Evolutionary conservation across 2,797 vertebrate species (phyloP), one percentile per base, ranked within the genome.

Genomic region (Lagocephalus sceleratus): DNA sequence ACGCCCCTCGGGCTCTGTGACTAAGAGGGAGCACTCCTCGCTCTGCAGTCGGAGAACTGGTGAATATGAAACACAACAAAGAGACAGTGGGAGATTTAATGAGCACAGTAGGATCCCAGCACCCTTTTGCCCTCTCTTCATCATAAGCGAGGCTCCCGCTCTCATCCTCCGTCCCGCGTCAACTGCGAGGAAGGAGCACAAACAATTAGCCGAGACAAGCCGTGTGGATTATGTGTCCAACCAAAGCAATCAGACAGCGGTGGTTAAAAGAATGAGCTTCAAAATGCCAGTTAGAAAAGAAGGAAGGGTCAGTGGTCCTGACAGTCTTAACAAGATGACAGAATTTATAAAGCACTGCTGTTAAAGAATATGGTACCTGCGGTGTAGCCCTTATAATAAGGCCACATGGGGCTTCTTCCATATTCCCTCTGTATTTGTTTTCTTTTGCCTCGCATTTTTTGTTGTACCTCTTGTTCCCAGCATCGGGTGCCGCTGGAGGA

Each of bases 311-410:
- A 92, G 90, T 76, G 81, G 82, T 90, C 88, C 90, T 93, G 90
- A 91, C 91, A 87, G 75, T 86, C 85, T 85, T 94, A 94, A 94
- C 87, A 91, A 94, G 92, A 91, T 77, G 85, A 92, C 89, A 92
- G 90, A 90, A 92, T 94, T 94, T 95, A 94, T 94, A 93, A 94
- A 91, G 87, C 80, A 69, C 86, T 81, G 68, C 54, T 41, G 87
- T 79, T 71, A 91, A 91, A 91, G 86, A 88, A 90, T 81, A 81
- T 88, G 79, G 90, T 92, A 91, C 91, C 91, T 92, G 86, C 85
- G 85, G 90, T 88, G 91, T 85, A 81, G 89, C 90, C 91, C 92
- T 88, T 88, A 85, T 95, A 96, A 95, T 92, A 94, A 94, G 92
- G 91, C 91, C 93, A 94, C 93, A 56, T 78, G 93, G 91, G 93